Percentiles rank a stretch among this genome's conserved stretches.
phyloP scores from a whole-genome alignment of 2,888 invertebrate genomes.

The Sylvicola cinctus region DNA sequence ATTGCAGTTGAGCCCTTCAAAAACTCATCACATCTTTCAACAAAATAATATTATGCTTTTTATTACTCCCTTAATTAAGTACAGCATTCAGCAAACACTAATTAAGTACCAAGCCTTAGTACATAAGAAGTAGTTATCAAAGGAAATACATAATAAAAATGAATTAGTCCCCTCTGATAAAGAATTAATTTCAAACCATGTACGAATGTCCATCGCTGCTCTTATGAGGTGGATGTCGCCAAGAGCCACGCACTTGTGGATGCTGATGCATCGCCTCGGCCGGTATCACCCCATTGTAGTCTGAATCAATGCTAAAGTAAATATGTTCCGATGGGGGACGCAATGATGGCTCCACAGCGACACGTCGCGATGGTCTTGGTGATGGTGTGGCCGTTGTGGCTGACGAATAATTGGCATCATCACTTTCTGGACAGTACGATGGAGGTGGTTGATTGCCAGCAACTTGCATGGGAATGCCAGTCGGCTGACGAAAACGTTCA shows the following conservation, averaged over 20 bases:
- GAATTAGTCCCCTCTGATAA: no score
- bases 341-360: conserved; percentile 32
- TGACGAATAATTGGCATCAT: conserved; percentile 41
- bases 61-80: no score
- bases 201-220: not conserved
- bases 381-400: conserved; percentile 43
- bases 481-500: conserved; percentile 23
- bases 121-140: no score
- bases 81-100: no score
- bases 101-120: no score
- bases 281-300: conserved; percentile 32
- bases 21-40: no score
- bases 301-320: conserved; percentile 77
- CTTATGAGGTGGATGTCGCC: not conserved
- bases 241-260: no score
- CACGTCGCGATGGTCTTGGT: conserved; percentile 29
- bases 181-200: not conserved
- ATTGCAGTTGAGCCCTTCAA: no score
- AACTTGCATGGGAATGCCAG: conserved; percentile 15
- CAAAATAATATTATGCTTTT: no score
- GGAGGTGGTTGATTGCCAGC: conserved; percentile 13
- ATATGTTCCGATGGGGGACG: conserved; percentile 74
- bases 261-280: not conserved
- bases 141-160: no score
- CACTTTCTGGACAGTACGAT: conserved; percentile 25